Evolutionary conservation across 92 coral and sea anemone species (phyloP), one percentile per base, ranked within the genome.

Genomic region (Desmophyllum pertusum): DNA sequence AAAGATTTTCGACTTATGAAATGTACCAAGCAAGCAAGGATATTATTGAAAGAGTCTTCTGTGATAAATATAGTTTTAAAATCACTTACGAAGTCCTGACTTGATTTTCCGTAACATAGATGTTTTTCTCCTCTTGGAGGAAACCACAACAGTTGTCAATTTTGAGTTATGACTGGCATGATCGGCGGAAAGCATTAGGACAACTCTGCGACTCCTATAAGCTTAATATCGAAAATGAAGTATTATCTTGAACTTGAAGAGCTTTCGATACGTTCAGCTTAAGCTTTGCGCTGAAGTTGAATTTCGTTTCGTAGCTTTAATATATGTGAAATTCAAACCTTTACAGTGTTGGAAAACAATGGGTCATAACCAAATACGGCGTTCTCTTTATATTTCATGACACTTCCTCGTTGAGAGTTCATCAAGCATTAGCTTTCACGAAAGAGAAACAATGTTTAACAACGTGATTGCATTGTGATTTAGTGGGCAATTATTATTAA

Each of bases 71-170:
- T 67, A 15, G 40, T 37, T 7, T 67, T 10, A 3, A 15, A 6
- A 57, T 36, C 8, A 76, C 84, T 79, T 66, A 79, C 84, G 59
- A 65, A 65, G 84, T 64, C 33, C 63, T 41, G 84, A 30, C 75
- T 79, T 79, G 46, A 79, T 30, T 79, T 45, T 79, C 68, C 68
- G 75, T 8, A 79, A 14, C 73, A 79, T 67, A 11, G 75, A 79
- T 31, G 75, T 30, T 17, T 64, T 79, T 50, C 17, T 14, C 1
- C 31, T 40, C 63, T 45, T 33, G 9, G 27, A 23, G 61, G 25
- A 48, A 63, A 30, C 17, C 48, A 39, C 76, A 15, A 69, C 25
- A 59, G 59, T 29, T 11, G 33, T 48, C 50, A 68, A 48, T 5
- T 11, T 45, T 48, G 76, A 67, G 68, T 80, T 67, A 11, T 25